These are phyloP conservation scores for Eretmodus cyanostictus DNA, from an alignment of 2,113 vertebrate species.

Conservation along the genomic window DNA sequence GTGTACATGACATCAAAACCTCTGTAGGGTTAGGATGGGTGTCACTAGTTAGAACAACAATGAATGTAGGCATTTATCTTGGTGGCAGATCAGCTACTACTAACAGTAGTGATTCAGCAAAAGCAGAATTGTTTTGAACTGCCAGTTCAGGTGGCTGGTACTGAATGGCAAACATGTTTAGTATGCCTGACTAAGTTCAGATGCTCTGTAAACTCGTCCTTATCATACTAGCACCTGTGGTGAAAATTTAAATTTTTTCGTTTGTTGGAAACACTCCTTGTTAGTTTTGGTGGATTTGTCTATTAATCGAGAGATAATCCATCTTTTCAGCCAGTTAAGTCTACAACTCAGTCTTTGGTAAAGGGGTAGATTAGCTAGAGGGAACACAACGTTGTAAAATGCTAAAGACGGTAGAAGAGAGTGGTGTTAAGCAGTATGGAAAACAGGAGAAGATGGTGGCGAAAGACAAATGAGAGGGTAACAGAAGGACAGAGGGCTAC, in stretches of 20 bases:
- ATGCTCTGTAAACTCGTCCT: background rate
- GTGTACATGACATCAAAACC: background rate
- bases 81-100: background rate
- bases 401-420: background rate
- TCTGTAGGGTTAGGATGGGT: no score
- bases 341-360: background rate
- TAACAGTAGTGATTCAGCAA: background rate
- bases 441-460: background rate
- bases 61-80: background rate
- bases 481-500: background rate
- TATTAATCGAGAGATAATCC: background rate
- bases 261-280: background rate
- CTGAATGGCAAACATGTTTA: background rate
- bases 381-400: background rate
- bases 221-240: background rate
- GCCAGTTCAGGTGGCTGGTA: background rate
- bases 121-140: background rate
- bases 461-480: background rate
- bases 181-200: background rate
- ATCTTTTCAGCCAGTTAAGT: background rate
- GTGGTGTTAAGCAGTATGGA: background rate
- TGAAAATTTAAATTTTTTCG: background rate
- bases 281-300: background rate
- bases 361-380: background rate
- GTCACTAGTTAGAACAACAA: background rate